Percentiles rank a stretch among this genome's conserved stretches.
These are phyloP conservation scores for Lamproptera curius DNA, from an alignment of 2,888 invertebrate species.

Conservation along the genomic window DNA sequence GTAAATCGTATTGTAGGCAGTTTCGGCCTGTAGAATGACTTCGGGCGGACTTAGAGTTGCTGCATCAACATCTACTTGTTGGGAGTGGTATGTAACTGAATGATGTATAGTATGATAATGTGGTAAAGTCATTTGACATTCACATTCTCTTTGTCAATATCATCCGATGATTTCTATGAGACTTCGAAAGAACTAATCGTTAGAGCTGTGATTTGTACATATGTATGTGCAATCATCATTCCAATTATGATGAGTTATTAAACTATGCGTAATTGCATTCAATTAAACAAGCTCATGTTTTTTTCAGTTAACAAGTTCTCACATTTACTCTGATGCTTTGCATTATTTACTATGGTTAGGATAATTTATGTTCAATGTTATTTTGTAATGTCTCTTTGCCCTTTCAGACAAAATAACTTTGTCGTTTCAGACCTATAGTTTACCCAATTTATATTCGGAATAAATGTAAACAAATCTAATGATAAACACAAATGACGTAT, in stretches of 20 bases:
- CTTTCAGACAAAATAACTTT: too few relatives aligned
- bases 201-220: slow-evolving; percentile 1
- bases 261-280: background rate
- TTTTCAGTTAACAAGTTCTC: too few relatives aligned
- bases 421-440: too few relatives aligned
- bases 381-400: too few relatives aligned
- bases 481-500: too few relatives aligned
- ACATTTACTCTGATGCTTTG: too few relatives aligned
- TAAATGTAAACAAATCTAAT: too few relatives aligned
- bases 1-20: slow-evolving; percentile 51
- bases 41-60: slow-evolving; percentile 45
- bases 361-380: too few relatives aligned
- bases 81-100: slow-evolving; percentile 45
- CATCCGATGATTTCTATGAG: slow-evolving; percentile 12
- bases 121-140: slow-evolving; percentile 57
- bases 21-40: slow-evolving; percentile 49
- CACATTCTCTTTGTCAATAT: slow-evolving; percentile 28
- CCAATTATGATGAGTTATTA: background rate
- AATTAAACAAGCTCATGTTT: background rate
- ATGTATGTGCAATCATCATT: background rate
- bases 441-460: too few relatives aligned
- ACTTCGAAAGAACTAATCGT: slow-evolving; percentile 3
- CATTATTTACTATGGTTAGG: too few relatives aligned
- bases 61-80: slow-evolving; percentile 48
- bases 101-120: slow-evolving; percentile 52